Evolutionary conservation across 2,888 invertebrate species (phyloP).

Genomic region (Noctua comes): DNA sequence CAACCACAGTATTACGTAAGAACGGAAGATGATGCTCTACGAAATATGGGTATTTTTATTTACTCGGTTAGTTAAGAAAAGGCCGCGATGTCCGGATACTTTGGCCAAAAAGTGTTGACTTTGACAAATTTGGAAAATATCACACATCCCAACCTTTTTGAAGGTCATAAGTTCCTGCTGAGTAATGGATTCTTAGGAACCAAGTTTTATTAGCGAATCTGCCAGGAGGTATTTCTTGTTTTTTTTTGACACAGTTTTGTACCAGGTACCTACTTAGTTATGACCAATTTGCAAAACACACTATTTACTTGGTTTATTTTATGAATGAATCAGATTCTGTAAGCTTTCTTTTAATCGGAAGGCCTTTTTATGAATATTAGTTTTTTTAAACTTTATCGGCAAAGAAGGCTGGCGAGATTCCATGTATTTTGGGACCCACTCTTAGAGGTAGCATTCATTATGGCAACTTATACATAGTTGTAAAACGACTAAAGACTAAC

Average conservation of each 20-base stretch:
- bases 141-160: constrained; percentile 10
- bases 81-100: constrained; percentile 47
- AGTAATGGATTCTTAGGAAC: not conserved
- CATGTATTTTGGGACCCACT: no score
- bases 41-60: constrained; percentile 48
- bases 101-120: constrained; percentile 47
- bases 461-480: no score
- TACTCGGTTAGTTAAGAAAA: constrained; percentile 39
- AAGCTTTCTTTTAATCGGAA: not conserved
- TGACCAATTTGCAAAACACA: not conserved
- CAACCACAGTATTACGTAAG: constrained; percentile 39
- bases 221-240: not conserved
- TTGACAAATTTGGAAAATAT: constrained; percentile 48
- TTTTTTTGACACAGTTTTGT: not conserved
- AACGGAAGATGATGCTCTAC: constrained; percentile 39
- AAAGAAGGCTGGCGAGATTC: no score
- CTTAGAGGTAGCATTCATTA: no score
- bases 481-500: no score
- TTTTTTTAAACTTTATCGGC: not conserved
- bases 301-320: not conserved
- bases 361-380: not conserved
- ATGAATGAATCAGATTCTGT: not conserved
- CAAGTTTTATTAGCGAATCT: not conserved
- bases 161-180: constrained; percentile 14
- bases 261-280: not conserved